Evolutionary conservation across 2,888 invertebrate genomes (phyloP).

Genomic region (Alsophila aescularia): DNA sequence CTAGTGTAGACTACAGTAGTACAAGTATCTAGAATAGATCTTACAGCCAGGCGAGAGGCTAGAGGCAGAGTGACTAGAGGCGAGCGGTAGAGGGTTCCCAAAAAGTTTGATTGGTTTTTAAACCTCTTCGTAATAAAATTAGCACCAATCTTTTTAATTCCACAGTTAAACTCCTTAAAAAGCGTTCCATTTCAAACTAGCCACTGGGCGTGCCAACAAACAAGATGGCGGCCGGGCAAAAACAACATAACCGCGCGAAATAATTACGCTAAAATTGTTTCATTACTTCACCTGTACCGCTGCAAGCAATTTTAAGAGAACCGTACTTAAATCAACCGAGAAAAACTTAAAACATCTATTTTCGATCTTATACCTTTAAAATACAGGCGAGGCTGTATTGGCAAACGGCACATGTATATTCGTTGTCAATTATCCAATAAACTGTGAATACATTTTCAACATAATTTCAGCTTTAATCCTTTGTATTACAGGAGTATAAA

Average conservation of each 20-base stretch:
- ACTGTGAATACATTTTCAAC: slow-evolving; percentile 16
- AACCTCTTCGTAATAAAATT: neutral
- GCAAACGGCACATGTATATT: slow-evolving; percentile 1
- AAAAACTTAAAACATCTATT: neutral
- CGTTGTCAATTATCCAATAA: slow-evolving; percentile 22
- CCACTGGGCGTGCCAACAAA: slow-evolving; percentile 27
- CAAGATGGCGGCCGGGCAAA: slow-evolving; percentile 66
- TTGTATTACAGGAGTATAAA: neutral
- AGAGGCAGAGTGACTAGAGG: too few relatives aligned
- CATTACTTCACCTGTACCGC: slow-evolving; percentile 64
- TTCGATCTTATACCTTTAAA: neutral
- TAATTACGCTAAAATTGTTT: slow-evolving; percentile 71
- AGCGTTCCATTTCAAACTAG: slow-evolving; percentile 19
- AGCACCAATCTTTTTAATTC: neutral
- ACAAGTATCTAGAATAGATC: too few relatives aligned
- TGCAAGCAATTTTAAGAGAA: slow-evolving; percentile 33
- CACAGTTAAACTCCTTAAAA: neutral
- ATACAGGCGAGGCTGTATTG: slow-evolving; percentile 6
- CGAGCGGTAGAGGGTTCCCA: too few relatives aligned
- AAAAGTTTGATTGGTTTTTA: neutral
- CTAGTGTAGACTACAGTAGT: too few relatives aligned
- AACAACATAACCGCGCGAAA: slow-evolving; percentile 56
- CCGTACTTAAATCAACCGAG: slow-evolving; percentile 15
- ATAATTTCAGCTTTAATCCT: neutral
- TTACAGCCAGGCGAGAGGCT: too few relatives aligned